Base-by-base conservation (phyloP, 1,140 invertebrate species). In the Orchestia grillus region DNA sequence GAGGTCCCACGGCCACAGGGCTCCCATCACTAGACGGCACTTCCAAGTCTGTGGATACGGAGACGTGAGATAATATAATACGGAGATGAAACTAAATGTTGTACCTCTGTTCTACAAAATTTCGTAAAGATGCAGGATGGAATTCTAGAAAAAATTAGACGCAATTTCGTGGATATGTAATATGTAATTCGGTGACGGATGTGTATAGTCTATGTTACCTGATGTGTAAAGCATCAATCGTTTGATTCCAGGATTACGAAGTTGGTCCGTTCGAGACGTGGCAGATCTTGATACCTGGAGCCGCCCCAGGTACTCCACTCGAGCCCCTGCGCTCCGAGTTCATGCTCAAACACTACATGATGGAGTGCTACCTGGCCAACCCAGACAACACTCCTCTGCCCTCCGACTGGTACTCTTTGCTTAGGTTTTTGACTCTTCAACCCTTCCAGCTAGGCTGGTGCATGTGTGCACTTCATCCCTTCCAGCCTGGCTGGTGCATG, bases 1-100 rank as follows among this genome's bases (percentile, higher is more conserved):
- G 8, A 45, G 96, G 42, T 96, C 96, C 36, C 96, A 97, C 47
- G 96, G 96, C 57, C 96, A 96, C 44, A 88, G 96, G 16, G 96
- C 96, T 11, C 95, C 96, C 87, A 87, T 96, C 90, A 97, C 96
- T 0, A 57, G 96, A 40, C 44, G 96, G 36, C 96, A 96, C 16
- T 96, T 45, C 95, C 96, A 97, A 95, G 96, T 96, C 88, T 97
- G 96, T 45, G 96, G 96, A 41, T 97, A 97, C 42, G 96, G 96
- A 15, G 96, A 97, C 57, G 96, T 97, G 95, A 97, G 96, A 95
- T 41, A 47, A 43, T 44, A 77, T 36, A 77, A 23, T 36, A 77
- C 15, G 62, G 62, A 77, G 11, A 43, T 47, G 11, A 77, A 28
- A 28, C 28, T 77, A 23, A 77, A 77, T 77, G 36, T 3, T 15